Base-by-base conservation (phyloP, 2,888 invertebrate species). In the Habrosyne pyritoides region DNA sequence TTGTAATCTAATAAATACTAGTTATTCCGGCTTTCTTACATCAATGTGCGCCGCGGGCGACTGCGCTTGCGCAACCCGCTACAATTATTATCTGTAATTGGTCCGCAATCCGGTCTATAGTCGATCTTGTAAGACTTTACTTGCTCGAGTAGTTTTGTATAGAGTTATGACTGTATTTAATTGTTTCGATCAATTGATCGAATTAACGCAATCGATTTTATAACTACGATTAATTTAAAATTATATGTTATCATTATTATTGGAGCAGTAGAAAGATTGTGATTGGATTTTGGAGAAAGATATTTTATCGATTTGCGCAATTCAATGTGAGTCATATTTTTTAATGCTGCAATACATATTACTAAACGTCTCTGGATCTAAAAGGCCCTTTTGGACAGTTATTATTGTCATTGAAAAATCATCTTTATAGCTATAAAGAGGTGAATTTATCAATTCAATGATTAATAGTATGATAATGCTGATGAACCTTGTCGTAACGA, bases 71-170 rank as follows among this genome's bases (percentile, higher is more conserved):
- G 75, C 75, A 83, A 84, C 59, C 28, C 50, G 55, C 54, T 59
- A 69, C 69, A 69, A 75, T 76, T 72, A 79, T 69, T 74, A 64
- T 68, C 68, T 62, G 65, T 73, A 77, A 77, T 73, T 67, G 69
- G 61, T 54, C 50, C 60, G 62, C 65, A 70, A 75, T 64, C 67
- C 51, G 54, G 59, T 53, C 47, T 56, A 56, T n/a, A 22, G 53
- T 21, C 53, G 33, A 26, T 54, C 47, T 26, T 47, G 56, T n/a
- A 30, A 47, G 42, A 21, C 49, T 51, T 51, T 52, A 53, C 48
- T 52, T 51, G 52, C 48, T 26, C 48, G 48, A 49, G n/a, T 49
- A 14, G 14, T 49, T 24, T 26, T n/a, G 42, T 42, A 42, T 42
- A 42, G 33, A 33, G 42, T 42, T 42, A 42, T 42, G 42, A 42